Evolutionary conservation across 2,113 vertebrate genomes (phyloP), one percentile per base, ranked within the genome.

Genomic region (Halichoeres trimaculatus): DNA sequence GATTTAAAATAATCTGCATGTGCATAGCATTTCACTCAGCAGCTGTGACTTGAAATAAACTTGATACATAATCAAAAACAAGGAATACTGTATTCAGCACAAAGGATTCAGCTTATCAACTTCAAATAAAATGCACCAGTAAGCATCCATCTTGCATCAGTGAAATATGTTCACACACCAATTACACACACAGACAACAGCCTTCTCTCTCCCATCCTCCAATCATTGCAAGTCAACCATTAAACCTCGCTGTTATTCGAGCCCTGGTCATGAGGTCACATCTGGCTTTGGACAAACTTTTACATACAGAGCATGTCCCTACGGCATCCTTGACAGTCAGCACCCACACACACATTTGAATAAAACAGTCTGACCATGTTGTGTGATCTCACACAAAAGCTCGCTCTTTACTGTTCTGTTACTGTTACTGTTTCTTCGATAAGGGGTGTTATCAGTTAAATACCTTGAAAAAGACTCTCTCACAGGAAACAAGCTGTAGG

Each of bases 241-340:
- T 69, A 65, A 85, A 53, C 57, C 72, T 50, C 67, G 71, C 41
- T 60, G 76, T 77, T 72, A 54, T 51, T 48, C 60, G 22, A 47
- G 59, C 78, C 38, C 53, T 55, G 20, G 22, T 59, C 62, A 70
- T 9, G 30, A 64, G 70, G 75, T 65, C 87, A 85, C 81, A 89
- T 82, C 86, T 87, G 74, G 75, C 73, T 38, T 34, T 4, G 9
- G 60, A 77, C 65, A 80, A 72, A 74, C 34, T 78, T 70, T 78
- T 79, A 78, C 41, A 67, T 78, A 84, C 60, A 74, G 60, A 66
- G 26, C 43, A 48, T 22, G 58, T 73, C 53, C 75, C 48, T 36
- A 83, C 72, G 58, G 24, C 72, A 52, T 53, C 56, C 34, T 35
- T 84, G 36, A 47, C 40, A 64, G 53, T 55, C 70, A 23, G 38